Evolutionary conservation across 2,888 invertebrate genomes (phyloP).

Genomic region (Spilosoma lubricipeda): DNA sequence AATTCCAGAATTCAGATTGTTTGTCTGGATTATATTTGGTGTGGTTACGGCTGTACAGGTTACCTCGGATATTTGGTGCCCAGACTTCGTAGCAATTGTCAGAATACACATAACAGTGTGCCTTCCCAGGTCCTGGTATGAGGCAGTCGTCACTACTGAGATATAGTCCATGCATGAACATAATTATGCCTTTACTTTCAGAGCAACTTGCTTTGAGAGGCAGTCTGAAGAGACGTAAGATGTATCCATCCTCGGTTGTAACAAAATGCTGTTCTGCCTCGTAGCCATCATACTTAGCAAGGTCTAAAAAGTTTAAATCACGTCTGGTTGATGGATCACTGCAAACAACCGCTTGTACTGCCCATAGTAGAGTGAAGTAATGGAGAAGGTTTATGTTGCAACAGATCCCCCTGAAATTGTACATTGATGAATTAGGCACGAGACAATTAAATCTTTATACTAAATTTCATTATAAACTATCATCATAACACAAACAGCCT

Average conservation of each 20-base stretch:
- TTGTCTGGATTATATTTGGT: constrained; percentile 40
- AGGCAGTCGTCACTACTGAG: constrained; percentile 55
- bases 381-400: neutral
- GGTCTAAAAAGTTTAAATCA: constrained; percentile 45
- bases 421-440: neutral
- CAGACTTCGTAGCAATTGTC: constrained; percentile 50
- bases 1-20: constrained; percentile 53
- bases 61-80: constrained; percentile 45
- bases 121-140: constrained; percentile 48
- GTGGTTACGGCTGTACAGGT: constrained; percentile 41
- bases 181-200: constrained; percentile 32
- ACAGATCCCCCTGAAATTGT: neutral
- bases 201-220: constrained; percentile 31
- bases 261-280: constrained; percentile 47
- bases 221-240: constrained; percentile 51
- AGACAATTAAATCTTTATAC: neutral
- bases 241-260: constrained; percentile 57
- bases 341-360: neutral
- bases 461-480: too few species aligned
- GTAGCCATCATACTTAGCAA: constrained; percentile 53
- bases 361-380: neutral
- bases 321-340: constrained; percentile 26
- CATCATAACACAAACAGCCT: too few species aligned
- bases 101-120: constrained; percentile 55
- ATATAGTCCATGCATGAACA: constrained; percentile 53